Conservation (phyloP, 2,797 vertebrate species). For the Acanthiza pusilla region DNA sequence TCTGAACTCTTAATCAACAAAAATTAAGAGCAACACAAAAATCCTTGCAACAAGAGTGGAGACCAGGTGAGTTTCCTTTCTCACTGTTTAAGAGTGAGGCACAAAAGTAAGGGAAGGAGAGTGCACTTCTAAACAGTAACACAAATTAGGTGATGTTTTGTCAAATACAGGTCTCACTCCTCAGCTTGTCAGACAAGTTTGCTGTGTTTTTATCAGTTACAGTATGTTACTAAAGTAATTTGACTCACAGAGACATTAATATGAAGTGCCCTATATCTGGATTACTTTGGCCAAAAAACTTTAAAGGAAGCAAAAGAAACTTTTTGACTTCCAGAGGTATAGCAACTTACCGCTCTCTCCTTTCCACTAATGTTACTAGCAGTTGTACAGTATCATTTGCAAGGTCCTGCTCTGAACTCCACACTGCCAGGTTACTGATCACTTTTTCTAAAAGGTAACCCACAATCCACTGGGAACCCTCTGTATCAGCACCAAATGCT, state of each 20-base stretch:
- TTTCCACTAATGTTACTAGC: constrained; percentile 95
- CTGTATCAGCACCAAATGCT: constrained; percentile 95
- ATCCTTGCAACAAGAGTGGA: not conserved
- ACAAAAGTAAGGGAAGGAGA: constrained; percentile 5
- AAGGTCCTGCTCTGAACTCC: constrained; percentile 95
- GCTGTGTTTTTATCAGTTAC: not conserved
- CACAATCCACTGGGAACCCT: constrained; percentile 97
- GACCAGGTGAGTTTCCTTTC: constrained; percentile 1
- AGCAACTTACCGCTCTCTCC: constrained; percentile 88
- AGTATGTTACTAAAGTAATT: not conserved
- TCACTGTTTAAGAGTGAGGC: not conserved
- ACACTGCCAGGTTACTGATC: constrained; percentile 96
- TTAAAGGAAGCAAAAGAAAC: constrained; percentile 59
- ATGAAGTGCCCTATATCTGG: not conserved
- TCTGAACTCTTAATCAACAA: not conserved
- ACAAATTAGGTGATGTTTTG: not conserved
- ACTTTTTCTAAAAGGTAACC: constrained; percentile 99
- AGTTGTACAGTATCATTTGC: constrained; percentile 97
- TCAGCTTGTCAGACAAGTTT: not conserved
- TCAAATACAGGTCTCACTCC: constrained; percentile 37
- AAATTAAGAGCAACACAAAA: not conserved
- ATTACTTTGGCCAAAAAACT: constrained; percentile 48
- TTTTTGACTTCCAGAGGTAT: constrained; percentile 12
- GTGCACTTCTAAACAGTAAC: not conserved
- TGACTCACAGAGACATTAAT: constrained; percentile 23